These are phyloP conservation scores for Aphidius colemani DNA, from an alignment of 2,888 invertebrate genomes.

Conservation along the genomic window DNA sequence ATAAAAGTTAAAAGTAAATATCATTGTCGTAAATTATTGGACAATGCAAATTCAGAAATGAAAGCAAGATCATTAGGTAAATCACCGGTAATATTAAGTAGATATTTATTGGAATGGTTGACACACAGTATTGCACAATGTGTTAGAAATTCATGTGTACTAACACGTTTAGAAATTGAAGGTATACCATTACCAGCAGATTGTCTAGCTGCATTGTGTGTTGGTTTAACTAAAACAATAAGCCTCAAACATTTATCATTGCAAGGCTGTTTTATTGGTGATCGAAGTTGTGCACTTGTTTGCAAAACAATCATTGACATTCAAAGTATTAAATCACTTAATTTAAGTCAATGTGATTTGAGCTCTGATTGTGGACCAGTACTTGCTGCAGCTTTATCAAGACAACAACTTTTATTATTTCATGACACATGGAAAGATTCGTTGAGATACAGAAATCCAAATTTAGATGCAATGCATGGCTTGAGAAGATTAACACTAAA, in stretches of 20 bases:
- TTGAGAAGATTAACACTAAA: slow-evolving; percentile 73
- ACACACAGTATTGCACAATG: slow-evolving; percentile 70
- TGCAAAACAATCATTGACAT: slow-evolving; percentile 72
- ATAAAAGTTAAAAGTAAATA: slow-evolving; percentile 70
- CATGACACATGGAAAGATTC: slow-evolving; percentile 84
- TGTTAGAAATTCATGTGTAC: slow-evolving; percentile 67
- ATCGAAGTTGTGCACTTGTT: slow-evolving; percentile 73
- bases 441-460: slow-evolving; percentile 75
- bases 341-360: slow-evolving; percentile 73
- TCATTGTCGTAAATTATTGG: slow-evolving; percentile 65
- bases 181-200: slow-evolving; percentile 73
- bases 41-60: slow-evolving; percentile 64
- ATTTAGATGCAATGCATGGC: slow-evolving; percentile 75
- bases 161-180: slow-evolving; percentile 70
- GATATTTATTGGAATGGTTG: slow-evolving; percentile 71
- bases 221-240: slow-evolving; percentile 69
- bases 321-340: slow-evolving; percentile 71
- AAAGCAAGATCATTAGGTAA: slow-evolving; percentile 69
- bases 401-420: slow-evolving; percentile 73
- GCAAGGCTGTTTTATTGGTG: slow-evolving; percentile 71
- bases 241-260: slow-evolving; percentile 72
- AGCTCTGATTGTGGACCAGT: slow-evolving; percentile 68
- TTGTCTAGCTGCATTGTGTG: slow-evolving; percentile 67
- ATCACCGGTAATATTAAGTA: slow-evolving; percentile 70
- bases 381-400: slow-evolving; percentile 65